phyloP scores from a whole-genome alignment of 2,888 invertebrate genomes.

The Conops quadrifasciatus region DNA sequence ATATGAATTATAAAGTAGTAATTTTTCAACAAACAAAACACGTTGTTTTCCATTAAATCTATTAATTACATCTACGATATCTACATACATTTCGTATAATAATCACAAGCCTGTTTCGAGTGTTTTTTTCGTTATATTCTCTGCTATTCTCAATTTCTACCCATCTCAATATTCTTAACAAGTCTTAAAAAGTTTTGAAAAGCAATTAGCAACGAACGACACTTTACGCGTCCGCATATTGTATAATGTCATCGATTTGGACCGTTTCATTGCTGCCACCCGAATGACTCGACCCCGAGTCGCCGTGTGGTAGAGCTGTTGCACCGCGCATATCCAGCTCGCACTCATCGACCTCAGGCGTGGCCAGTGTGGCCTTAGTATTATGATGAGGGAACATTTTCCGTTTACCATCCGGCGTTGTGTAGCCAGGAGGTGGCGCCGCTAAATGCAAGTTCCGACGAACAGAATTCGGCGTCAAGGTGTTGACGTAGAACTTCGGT shows the following conservation, averaged over 20 bases:
- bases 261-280: conserved; percentile 65
- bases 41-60: too few species aligned
- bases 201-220: background rate
- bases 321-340: conserved; percentile 49
- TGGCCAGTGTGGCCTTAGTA: conserved; percentile 35
- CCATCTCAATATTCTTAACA: too few species aligned
- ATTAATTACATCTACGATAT: too few species aligned
- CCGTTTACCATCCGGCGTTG: conserved; percentile 43
- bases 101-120: conserved; percentile 48
- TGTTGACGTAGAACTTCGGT: conserved; percentile 53
- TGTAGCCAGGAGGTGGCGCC: conserved; percentile 49
- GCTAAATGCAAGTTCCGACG: conserved; percentile 46
- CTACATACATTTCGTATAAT: conserved; percentile 36
- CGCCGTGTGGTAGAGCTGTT: conserved; percentile 51
- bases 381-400: background rate
- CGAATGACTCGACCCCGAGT: conserved; percentile 63
- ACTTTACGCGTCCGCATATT: conserved; percentile 61
- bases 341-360: conserved; percentile 39
- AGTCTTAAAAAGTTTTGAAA: background rate
- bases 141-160: too few species aligned
- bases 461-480: conserved; percentile 40
- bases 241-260: conserved; percentile 63
- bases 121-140: background rate
- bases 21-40: too few species aligned
- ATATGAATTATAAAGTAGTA: too few species aligned